A percentile compares a stretch with the other conserved stretches of the same genome.
Conservation (phyloP, 1,140 invertebrate species). For the Drosophila littoralis region DNA sequence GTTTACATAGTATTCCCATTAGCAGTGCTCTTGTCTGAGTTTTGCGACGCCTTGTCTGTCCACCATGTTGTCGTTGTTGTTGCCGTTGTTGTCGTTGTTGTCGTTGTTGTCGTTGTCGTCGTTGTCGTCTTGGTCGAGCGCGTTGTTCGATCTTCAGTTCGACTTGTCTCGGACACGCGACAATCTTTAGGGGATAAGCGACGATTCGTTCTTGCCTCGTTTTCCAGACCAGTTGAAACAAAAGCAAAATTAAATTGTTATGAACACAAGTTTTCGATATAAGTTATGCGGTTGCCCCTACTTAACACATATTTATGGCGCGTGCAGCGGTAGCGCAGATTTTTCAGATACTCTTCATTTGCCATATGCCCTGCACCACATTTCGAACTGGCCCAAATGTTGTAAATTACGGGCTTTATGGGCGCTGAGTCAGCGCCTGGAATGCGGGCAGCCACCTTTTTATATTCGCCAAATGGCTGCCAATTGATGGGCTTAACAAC, state of each 20-base stretch:
- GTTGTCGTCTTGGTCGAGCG: conserved; percentile 40
- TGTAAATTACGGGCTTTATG: conserved; percentile 72
- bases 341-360: conserved; percentile 67
- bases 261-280: conserved; percentile 81
- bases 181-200: conserved; percentile 58
- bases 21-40: conserved; percentile 73
- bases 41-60: conserved; percentile 48
- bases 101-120: conserved; percentile 40
- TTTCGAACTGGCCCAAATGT: neutral
- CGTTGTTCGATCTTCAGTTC: conserved; percentile 46
- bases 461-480: conserved; percentile 13
- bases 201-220: conserved; percentile 43
- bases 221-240: conserved; percentile 56
- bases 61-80: conserved; percentile 43
- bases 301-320: conserved; percentile 83
- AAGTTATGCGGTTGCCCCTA: conserved; percentile 59
- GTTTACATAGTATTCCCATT: conserved; percentile 83
- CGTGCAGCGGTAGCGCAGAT: conserved; percentile 79
- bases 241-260: conserved; percentile 83
- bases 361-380: neutral
- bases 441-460: conserved; percentile 22
- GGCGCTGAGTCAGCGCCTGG: conserved; percentile 37
- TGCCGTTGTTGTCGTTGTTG: conserved; percentile 42
- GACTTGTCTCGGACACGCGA: conserved; percentile 78
- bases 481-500: conserved; percentile 27